A percentile compares a stretch with the other conserved stretches of the same genome.
Conservation (phyloP, 2,797 vertebrate genomes). For the Characodon lateralis region DNA sequence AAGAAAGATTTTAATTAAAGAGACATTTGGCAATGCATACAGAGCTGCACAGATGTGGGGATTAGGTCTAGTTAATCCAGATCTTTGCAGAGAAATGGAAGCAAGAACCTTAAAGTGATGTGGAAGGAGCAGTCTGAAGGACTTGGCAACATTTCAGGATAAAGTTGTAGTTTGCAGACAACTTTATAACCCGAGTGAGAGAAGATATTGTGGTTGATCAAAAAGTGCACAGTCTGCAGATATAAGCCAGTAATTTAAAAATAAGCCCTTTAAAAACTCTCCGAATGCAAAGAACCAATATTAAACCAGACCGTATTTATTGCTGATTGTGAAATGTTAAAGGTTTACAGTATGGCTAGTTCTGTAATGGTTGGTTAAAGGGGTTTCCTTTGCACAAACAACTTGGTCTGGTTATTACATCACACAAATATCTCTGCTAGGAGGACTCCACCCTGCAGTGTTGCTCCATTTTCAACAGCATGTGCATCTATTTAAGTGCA, state of each 20-base stretch:
- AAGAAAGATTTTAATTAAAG: not conserved
- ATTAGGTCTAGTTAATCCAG: too few relatives aligned
- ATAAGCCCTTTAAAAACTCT: not conserved
- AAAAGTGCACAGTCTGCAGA: not conserved
- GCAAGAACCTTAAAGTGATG: not conserved
- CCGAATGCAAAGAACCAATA: not conserved
- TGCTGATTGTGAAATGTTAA: not conserved
- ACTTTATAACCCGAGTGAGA: not conserved
- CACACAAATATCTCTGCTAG: conserved; percentile 47
- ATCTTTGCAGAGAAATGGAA: not conserved
- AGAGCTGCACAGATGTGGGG: too few relatives aligned
- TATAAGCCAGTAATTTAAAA: not conserved
- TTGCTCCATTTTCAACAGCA: conserved; percentile 27
- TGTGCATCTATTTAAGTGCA: conserved; percentile 22
- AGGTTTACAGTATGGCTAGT: not conserved
- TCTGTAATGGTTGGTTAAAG: not conserved
- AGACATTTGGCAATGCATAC: too few relatives aligned
- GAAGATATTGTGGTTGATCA: not conserved
- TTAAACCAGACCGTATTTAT: too few relatives aligned
- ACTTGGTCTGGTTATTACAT: conserved; percentile 51
- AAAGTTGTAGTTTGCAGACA: not conserved
- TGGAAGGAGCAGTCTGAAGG: not conserved
- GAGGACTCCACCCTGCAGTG: conserved; percentile 60
- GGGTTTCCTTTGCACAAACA: conserved; percentile 28
- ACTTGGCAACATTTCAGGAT: not conserved